phyloP scores from a whole-genome alignment of 1,140 invertebrate genomes.

The Kradibia gibbosae region DNA sequence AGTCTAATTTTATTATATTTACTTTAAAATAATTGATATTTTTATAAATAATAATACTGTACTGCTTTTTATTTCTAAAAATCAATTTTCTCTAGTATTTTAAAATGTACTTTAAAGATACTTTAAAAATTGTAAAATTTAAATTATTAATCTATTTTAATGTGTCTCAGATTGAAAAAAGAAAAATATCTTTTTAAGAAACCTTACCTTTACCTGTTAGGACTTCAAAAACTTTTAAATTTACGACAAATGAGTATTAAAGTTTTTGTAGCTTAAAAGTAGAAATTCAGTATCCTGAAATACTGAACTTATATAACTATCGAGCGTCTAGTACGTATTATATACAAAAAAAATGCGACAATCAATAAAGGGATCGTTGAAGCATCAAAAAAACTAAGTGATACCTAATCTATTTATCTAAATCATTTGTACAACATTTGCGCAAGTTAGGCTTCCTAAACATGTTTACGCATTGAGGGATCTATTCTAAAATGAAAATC shows the following conservation, averaged over 20 bases:
- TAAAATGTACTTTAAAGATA: too few relatives aligned
- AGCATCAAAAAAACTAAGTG: neutral
- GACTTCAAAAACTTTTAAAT: slow-evolving; percentile 29
- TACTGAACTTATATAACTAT: neutral
- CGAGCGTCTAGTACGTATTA: neutral
- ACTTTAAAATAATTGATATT: too few relatives aligned
- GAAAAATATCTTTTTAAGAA: neutral
- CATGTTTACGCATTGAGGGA: neutral
- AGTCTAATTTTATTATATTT: too few relatives aligned
- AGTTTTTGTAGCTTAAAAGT: neutral
- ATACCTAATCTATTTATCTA: slow-evolving; percentile 36
- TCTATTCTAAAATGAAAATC: slow-evolving; percentile 28
- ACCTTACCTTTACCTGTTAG: neutral
- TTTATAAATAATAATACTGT: too few relatives aligned
- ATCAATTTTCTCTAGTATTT: too few relatives aligned
- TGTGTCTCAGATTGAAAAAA: neutral
- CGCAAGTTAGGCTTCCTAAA: slow-evolving; percentile 27
- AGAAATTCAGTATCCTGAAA: neutral
- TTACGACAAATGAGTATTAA: slow-evolving; percentile 21
- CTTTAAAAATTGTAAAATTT: too few relatives aligned
- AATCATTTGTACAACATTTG: neutral
- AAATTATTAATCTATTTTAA: too few relatives aligned
- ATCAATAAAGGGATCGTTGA: neutral
- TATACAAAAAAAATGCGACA: neutral
- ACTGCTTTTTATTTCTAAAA: too few relatives aligned